A percentile compares a stretch with the other conserved stretches of the same genome.
phyloP scores from a whole-genome alignment of 2,888 invertebrate species.

The Myopa tessellatipennis region DNA sequence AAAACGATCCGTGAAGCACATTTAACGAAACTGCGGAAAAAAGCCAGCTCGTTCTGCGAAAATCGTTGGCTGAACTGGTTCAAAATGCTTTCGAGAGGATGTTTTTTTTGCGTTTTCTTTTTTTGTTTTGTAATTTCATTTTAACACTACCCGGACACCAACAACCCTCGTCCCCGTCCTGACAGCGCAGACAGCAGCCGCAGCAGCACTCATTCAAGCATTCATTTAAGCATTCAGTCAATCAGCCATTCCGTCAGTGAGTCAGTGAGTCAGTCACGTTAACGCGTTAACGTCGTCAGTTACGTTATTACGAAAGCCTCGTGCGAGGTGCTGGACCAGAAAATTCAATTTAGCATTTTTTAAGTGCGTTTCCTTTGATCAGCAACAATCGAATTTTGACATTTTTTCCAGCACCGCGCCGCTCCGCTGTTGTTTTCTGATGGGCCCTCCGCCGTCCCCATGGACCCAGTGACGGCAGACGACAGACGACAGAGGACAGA shows the following conservation, averaged over 20 bases:
- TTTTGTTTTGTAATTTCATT: constrained; percentile 35
- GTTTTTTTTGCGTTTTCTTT: constrained; percentile 47
- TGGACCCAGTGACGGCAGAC: neutral
- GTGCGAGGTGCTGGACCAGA: constrained; percentile 59
- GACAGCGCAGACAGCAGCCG: neutral
- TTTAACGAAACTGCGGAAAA: constrained; percentile 52
- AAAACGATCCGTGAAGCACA: constrained; percentile 44
- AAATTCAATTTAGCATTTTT: constrained; percentile 66
- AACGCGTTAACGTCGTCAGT: constrained; percentile 37
- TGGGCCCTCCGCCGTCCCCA: constrained; percentile 3
- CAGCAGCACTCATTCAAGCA: too few species aligned
- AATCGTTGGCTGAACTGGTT: constrained; percentile 15
- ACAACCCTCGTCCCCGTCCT: constrained; percentile 11
- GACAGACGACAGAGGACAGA: too few species aligned
- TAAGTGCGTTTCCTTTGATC: constrained; percentile 67
- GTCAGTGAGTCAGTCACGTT: constrained; percentile 27
- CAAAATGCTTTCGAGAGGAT: constrained; percentile 7
- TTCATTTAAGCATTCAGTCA: neutral
- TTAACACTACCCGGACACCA: constrained; percentile 1
- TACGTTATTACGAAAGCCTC: constrained; percentile 38
- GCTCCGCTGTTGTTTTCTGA: constrained; percentile 34
- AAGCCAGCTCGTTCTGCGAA: constrained; percentile 47
- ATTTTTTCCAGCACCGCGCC: constrained; percentile 41
- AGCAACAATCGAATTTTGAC: constrained; percentile 64
- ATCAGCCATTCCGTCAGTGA: constrained; percentile 2